These are phyloP conservation scores for Chaetura pelagica DNA, from an alignment of 2,113 vertebrate genomes.

Conservation along the genomic window DNA sequence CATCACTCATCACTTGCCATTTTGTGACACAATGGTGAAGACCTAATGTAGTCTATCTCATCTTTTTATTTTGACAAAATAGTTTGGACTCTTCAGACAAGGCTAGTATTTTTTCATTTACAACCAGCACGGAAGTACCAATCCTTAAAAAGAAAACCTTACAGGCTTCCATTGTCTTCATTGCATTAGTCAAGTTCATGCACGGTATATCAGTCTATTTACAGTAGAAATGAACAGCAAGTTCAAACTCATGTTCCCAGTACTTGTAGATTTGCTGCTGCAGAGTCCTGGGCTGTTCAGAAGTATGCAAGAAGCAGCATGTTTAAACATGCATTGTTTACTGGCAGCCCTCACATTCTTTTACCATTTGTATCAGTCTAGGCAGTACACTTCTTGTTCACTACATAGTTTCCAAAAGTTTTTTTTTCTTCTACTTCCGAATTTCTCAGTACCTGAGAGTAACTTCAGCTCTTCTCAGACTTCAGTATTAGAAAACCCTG, in stretches of 20 bases:
- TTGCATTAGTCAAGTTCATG: neutral
- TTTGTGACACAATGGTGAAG: neutral
- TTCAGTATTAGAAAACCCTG: neutral
- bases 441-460: neutral
- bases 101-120: neutral
- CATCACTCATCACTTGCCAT: neutral
- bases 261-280: neutral
- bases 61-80: neutral
- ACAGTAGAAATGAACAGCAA: neutral
- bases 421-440: neutral
- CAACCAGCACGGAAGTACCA: neutral
- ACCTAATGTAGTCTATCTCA: neutral
- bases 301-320: neutral
- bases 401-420: neutral
- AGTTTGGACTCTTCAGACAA: neutral
- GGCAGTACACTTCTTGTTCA: neutral
- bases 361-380: neutral
- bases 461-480: neutral
- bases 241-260: neutral
- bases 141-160: neutral
- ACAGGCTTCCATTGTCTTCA: neutral
- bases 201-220: neutral
- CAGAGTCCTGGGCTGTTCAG: neutral
- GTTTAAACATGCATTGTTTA: conserved; percentile 16
- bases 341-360: conserved; percentile 4